Base-by-base conservation (phyloP, 2,113 vertebrate species). In the Nothoprocta perdicaria region DNA sequence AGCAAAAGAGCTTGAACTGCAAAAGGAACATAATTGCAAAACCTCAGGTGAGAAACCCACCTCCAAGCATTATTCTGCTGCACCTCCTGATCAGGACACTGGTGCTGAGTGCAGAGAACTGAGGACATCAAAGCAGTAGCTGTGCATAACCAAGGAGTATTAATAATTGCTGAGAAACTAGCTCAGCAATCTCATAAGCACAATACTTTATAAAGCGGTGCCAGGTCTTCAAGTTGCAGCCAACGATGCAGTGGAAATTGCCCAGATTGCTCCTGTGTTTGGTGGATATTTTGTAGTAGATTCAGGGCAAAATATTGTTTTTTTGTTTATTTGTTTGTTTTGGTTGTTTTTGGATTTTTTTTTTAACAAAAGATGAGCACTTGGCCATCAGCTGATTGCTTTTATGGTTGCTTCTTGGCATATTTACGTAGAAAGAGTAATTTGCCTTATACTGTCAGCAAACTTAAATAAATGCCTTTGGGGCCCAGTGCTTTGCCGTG, bases 101-200 rank as follows among this genome's bases (percentile, higher is more conserved):
- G 88, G 12, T 67, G 90, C 79, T 80, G 89, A 94, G 71, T 2
- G 4, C 31, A 31, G 75, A 55, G 67, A 74, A 85, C 3, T 53
- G 31, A 43, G 88, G 80, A 88, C 89, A 80, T 90, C 88, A 88
- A 86, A 95, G 90, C 18, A 86, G 73, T 66, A 94, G 57, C 40
- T 94, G 27, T 40, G 90, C 80, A 27, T 40, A 74, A 31, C 52
- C 76, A 65, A 43, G 69, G 73, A 88, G 86, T 24, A 61, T 1
- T 66, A 27, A 72, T 41, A 67, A 83, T 67, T 89, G 77, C 92
- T 58, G 52, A 86, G 85, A 38, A 93, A 92, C 65, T 41, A 13
- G 38, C 77, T 80, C 0, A 0, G 79, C 13, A 1, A 65, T 74
- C 60, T 52, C 8, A 11, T 40, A 67, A 88, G 63, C 6, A 8